These are phyloP conservation scores for Trichechus manatus DNA, from an alignment of 2,113 vertebrate genomes.

Conservation along the genomic window DNA sequence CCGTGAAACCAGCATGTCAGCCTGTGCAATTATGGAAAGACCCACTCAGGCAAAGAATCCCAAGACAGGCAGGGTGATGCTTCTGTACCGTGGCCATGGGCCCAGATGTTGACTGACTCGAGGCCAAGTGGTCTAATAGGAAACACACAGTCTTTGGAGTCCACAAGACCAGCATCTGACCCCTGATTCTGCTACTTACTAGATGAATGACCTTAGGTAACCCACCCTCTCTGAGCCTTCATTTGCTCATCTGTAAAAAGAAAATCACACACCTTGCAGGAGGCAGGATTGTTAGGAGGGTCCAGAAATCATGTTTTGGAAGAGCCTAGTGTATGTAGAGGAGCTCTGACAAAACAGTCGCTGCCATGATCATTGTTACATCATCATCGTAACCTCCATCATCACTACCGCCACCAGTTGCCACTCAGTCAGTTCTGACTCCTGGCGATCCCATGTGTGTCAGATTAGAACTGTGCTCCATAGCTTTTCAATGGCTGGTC, in stretches of 20 bases:
- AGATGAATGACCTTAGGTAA: neutral
- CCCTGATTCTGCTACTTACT: neutral
- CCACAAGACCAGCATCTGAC: neutral
- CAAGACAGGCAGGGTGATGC: neutral
- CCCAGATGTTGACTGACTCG: neutral
- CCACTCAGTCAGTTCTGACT: neutral
- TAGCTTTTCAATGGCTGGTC: too few relatives aligned
- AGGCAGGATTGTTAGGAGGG: neutral
- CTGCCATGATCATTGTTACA: rapidly evolving
- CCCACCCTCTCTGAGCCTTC: neutral
- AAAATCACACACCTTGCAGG: neutral
- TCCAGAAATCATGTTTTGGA: rapidly evolving
- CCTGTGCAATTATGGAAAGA: neutral
- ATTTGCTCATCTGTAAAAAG: neutral
- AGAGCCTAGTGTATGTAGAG: rapidly evolving
- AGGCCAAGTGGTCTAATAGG: neutral
- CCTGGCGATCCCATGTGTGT: neutral
- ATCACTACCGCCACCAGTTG: too few relatives aligned
- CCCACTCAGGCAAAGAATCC: neutral
- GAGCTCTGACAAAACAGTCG: rapidly evolving
- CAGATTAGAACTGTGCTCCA: neutral
- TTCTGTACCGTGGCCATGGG: rapidly evolving
- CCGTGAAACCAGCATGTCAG: neutral
- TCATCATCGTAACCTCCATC: too few relatives aligned
- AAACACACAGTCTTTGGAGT: neutral